phyloP scores from a whole-genome alignment of 2,113 vertebrate species.

The Calidris pygmaea region DNA sequence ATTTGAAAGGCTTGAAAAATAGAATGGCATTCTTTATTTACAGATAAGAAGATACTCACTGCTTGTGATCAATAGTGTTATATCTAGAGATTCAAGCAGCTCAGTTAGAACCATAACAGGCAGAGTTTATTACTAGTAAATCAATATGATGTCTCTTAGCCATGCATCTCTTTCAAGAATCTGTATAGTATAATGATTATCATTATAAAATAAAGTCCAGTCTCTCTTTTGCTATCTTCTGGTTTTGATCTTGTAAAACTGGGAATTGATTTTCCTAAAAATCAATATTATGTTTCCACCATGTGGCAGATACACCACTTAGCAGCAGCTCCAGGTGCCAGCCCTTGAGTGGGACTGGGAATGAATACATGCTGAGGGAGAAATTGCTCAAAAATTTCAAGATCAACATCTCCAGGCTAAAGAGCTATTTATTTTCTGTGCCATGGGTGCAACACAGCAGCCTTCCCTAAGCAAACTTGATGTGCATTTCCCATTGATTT shows the following conservation, averaged over 20 bases:
- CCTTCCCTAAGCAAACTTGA: background rate
- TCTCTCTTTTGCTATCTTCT: constrained; percentile 55
- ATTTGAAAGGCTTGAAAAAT: constrained; percentile 25
- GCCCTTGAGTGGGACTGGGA: constrained; percentile 25
- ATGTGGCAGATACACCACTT: constrained; percentile 49
- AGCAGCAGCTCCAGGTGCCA: constrained; percentile 37
- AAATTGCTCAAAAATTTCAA: constrained; percentile 63
- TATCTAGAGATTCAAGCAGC: constrained; percentile 49
- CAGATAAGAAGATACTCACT: constrained; percentile 50
- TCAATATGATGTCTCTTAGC: constrained; percentile 55
- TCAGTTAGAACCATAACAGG: constrained; percentile 47
- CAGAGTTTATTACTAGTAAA: constrained; percentile 65
- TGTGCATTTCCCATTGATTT: constrained; percentile 51
- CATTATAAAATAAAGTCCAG: constrained; percentile 61
- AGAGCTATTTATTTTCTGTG: constrained; percentile 55
- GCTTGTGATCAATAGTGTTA: constrained; percentile 59
- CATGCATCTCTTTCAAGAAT: constrained; percentile 55
- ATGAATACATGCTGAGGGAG: constrained; percentile 35
- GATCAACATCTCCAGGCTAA: constrained; percentile 47
- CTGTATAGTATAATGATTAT: constrained; percentile 53
- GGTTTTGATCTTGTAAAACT: constrained; percentile 64
- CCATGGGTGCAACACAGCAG: constrained; percentile 41
- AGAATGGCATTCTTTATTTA: constrained; percentile 56
- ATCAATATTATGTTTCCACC: constrained; percentile 60
- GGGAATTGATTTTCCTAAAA: constrained; percentile 64